Evolutionary conservation across 1,140 invertebrate species (phyloP), one percentile per base, ranked within the genome.

Genomic region (Akabosia matsudoensis): DNA sequence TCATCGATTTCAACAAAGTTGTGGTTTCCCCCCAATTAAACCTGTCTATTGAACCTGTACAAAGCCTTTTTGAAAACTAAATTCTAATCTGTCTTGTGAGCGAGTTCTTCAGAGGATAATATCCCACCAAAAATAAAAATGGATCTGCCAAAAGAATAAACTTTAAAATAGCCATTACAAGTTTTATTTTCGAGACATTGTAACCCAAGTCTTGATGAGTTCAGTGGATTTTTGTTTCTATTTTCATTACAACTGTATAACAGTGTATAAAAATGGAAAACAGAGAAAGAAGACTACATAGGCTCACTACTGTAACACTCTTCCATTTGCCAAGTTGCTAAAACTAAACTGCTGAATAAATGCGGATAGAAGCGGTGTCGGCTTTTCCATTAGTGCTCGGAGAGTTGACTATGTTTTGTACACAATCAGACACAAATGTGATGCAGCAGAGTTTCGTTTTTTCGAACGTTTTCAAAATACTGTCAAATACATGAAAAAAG

Each of bases 131-230:
- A n/a, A n/a, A n/a, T n/a, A 61, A 61, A 61, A 61, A 22, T 61
- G 54, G 54, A 61, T 13, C 54, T 61, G 54, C 54, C 54, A 61
- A 61, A 61, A 61, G 54, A 16, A 13, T 4, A 61, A 22, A 16
- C 24, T 61, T 61, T 61, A 61, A 61, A 61, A 61, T 61, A 61
- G 54, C 54, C 54, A 22, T 61, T 61, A 14, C n/a, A 61, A 45
- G 37, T 45, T 10, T 45, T 18, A 18, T 45, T 18, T 10, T 45
- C n/a, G n/a, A n/a, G n/a, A n/a, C n/a, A n/a, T n/a, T n/a, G n/a
- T n/a, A n/a, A n/a, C n/a, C n/a, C n/a, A n/a, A n/a, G n/a, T n/a
- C 45, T 51, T n/a, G 10, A 10, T n/a, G 45, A 51, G n/a, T 10
- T n/a, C n/a, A n/a, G n/a, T n/a, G n/a, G n/a, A n/a, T n/a, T n/a